A percentile compares a stretch with the other conserved stretches of the same genome.
These are phyloP conservation scores for Laticauda laticaudata DNA, from an alignment of 2,113 vertebrate genomes.

Conservation along the genomic window DNA sequence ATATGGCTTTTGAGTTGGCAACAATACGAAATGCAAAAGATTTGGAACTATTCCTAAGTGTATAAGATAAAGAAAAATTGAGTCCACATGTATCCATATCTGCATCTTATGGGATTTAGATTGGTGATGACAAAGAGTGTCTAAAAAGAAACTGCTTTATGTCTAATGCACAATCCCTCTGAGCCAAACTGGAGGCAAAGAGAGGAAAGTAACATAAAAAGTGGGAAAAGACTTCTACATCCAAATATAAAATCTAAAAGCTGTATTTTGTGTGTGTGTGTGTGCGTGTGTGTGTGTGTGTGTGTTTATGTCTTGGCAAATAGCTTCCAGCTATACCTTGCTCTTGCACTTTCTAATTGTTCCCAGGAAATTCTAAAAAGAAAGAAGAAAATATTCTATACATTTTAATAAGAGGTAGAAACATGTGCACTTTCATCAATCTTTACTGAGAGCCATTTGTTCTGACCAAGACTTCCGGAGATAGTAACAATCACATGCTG, in stretches of 20 bases:
- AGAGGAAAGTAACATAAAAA: background rate
- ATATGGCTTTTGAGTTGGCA: background rate
- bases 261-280: background rate
- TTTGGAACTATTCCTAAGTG: background rate
- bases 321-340: background rate
- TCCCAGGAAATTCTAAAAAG: background rate
- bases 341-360: background rate
- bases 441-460: background rate
- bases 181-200: background rate
- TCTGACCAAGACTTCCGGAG: too few relatives aligned
- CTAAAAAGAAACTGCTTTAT: background rate
- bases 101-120: conserved; percentile 16
- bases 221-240: background rate
- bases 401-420: background rate
- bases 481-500: too few relatives aligned
- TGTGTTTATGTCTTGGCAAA: conserved; percentile 8
- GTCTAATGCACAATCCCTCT: background rate
- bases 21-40: background rate
- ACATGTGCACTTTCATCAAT: background rate
- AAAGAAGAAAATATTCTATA: background rate
- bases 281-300: background rate
- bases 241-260: conserved; percentile 6
- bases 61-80: background rate
- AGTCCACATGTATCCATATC: background rate
- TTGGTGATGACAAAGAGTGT: conserved; percentile 24